Evolutionary conservation across 2,888 invertebrate species (phyloP).

Genomic region (Leucozona laternaria): DNA sequence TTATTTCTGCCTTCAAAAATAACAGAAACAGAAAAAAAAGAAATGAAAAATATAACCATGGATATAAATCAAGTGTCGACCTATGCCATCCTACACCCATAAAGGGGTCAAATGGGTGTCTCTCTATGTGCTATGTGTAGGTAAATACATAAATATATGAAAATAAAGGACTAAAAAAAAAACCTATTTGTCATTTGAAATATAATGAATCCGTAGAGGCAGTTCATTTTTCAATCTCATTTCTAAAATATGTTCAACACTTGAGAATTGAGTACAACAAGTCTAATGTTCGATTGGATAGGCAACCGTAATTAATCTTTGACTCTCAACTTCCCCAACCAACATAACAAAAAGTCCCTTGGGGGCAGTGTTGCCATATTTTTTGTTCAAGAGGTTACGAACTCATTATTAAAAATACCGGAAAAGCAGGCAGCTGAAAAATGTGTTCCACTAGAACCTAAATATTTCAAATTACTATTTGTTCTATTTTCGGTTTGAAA

Average conservation of each 20-base stretch:
- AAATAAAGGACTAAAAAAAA: neutral
- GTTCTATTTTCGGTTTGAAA: no score
- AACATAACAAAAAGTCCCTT: neutral
- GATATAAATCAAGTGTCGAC: neutral
- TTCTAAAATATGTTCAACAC: slow-evolving; percentile 14
- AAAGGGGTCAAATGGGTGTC: neutral
- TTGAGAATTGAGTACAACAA: slow-evolving; percentile 40
- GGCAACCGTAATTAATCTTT: slow-evolving; percentile 48
- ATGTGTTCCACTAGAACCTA: no score
- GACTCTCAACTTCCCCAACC: neutral
- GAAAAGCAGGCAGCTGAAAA: neutral
- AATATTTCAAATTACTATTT: no score
- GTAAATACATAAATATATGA: no score
- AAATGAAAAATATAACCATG: neutral
- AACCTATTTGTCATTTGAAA: neutral
- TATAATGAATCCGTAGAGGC: slow-evolving; percentile 52
- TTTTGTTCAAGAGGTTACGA: neutral
- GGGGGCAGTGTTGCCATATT: neutral
- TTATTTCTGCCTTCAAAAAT: neutral
- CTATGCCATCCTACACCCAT: neutral
- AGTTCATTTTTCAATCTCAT: slow-evolving; percentile 17
- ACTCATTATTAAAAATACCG: neutral
- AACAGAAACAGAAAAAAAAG: neutral
- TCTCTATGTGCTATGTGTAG: no score
- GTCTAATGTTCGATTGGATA: slow-evolving; percentile 23